phyloP scores from a whole-genome alignment of 2,888 invertebrate species.

The Amiota mariae region DNA sequence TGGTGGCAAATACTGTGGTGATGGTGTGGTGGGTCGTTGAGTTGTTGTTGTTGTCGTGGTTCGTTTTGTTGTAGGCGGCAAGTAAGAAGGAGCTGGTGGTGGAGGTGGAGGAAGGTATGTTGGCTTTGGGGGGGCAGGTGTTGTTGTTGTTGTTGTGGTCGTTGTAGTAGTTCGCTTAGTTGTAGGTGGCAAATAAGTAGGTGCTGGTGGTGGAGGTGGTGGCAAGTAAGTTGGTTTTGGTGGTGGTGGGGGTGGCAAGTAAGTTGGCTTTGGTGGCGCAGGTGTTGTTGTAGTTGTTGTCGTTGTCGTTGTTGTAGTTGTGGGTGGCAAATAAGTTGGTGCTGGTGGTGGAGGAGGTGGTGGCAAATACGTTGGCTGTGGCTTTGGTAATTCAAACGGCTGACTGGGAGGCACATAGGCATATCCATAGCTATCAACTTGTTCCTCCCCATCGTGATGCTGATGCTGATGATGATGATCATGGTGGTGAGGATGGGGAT shows the following conservation, averaged over 20 bases:
- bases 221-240: constrained; percentile 53
- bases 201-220: constrained; percentile 46
- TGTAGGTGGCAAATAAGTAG: constrained; percentile 46
- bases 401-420: constrained; percentile 58
- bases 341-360: constrained; percentile 42
- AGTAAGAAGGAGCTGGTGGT: constrained; percentile 37
- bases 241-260: constrained; percentile 44
- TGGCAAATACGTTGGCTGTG: constrained; percentile 40
- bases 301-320: constrained; percentile 11
- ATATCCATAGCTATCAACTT: constrained; percentile 58
- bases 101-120: constrained; percentile 54
- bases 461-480: constrained; percentile 27
- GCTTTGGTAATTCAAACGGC: constrained; percentile 53
- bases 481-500: neutral
- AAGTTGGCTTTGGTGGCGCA: constrained; percentile 30
- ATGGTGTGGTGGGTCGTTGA: constrained; percentile 41
- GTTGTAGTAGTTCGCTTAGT: constrained; percentile 5
- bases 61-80: too few relatives aligned
- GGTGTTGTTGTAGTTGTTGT: constrained; percentile 18
- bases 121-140: constrained; percentile 40
- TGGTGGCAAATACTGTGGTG: constrained; percentile 43
- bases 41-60: constrained; percentile 15
- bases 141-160: constrained; percentile 45
- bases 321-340: constrained; percentile 40
- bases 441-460: constrained; percentile 29